Conservation (phyloP, 2,888 invertebrate genomes). For the Muschampia plurimacula region DNA sequence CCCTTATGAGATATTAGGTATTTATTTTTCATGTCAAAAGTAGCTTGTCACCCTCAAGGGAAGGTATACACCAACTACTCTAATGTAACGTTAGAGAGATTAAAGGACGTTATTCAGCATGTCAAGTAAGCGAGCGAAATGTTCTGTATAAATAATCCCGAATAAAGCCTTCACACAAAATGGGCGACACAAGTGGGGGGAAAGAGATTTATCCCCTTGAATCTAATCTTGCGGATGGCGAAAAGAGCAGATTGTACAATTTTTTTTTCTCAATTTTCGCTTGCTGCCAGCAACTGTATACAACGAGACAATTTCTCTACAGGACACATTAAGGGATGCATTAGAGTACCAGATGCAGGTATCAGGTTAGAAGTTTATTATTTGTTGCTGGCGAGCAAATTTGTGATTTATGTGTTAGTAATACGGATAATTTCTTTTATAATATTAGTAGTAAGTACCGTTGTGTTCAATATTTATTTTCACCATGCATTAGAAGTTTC, state of each 20-base stretch:
- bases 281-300: conserved; percentile 58
- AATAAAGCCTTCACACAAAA: conserved; percentile 79
- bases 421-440: not conserved
- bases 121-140: conserved; percentile 68
- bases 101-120: conserved; percentile 70
- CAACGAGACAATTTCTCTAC: conserved; percentile 66
- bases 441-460: not conserved
- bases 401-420: not conserved
- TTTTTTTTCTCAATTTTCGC: conserved; percentile 67
- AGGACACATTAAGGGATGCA: conserved; percentile 65
- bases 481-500: no score
- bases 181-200: conserved; percentile 71
- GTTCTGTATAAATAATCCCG: conserved; percentile 78
- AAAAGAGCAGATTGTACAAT: conserved; percentile 76
- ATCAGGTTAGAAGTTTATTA: conserved; percentile 16
- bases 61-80: conserved; percentile 55
- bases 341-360: conserved; percentile 39
- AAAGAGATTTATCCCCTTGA: conserved; percentile 80
- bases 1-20: not conserved
- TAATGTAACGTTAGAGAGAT: conserved; percentile 54
- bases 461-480: no score
- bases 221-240: conserved; percentile 82
- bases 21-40: conserved; percentile 23
- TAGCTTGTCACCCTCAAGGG: conserved; percentile 39
- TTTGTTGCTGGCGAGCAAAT: conserved; percentile 2